Evolutionary conservation across 1,140 invertebrate genomes (phyloP).

Genomic region (Vanessa tameamea): DNA sequence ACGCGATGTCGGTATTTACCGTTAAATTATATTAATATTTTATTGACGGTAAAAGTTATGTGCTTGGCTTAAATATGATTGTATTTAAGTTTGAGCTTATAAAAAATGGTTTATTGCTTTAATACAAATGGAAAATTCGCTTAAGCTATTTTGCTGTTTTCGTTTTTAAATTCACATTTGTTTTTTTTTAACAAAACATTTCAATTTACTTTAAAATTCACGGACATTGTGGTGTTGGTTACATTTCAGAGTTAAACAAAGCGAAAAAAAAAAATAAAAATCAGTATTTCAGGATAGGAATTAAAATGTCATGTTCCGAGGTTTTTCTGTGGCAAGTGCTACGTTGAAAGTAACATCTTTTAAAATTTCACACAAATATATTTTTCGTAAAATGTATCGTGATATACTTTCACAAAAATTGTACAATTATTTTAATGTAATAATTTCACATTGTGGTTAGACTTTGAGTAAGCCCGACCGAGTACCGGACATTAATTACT

Average conservation of each 20-base stretch:
- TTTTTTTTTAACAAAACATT: constrained; percentile 18
- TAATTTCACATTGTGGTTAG: too few species aligned
- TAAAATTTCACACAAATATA: not conserved
- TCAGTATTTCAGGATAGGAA: constrained; percentile 14
- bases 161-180: constrained; percentile 15
- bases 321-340: constrained; percentile 13
- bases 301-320: constrained; percentile 26
- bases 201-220: constrained; percentile 30
- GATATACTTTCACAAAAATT: not conserved
- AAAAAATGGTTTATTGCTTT: not conserved
- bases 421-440: not conserved
- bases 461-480: too few species aligned
- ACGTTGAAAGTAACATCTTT: constrained; percentile 22
- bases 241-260: constrained; percentile 19
- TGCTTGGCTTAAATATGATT: too few species aligned
- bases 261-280: constrained; percentile 18
- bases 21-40: too few species aligned
- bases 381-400: not conserved
- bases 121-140: not conserved
- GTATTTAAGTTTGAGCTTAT: not conserved
- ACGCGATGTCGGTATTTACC: too few species aligned
- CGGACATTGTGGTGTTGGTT: constrained; percentile 19
- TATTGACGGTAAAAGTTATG: too few species aligned
- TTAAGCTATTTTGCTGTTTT: not conserved
- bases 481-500: too few species aligned